Evolutionary conservation across 92 coral and sea anemone genomes (phyloP).

Genomic region (Pocillopora meandrina): DNA sequence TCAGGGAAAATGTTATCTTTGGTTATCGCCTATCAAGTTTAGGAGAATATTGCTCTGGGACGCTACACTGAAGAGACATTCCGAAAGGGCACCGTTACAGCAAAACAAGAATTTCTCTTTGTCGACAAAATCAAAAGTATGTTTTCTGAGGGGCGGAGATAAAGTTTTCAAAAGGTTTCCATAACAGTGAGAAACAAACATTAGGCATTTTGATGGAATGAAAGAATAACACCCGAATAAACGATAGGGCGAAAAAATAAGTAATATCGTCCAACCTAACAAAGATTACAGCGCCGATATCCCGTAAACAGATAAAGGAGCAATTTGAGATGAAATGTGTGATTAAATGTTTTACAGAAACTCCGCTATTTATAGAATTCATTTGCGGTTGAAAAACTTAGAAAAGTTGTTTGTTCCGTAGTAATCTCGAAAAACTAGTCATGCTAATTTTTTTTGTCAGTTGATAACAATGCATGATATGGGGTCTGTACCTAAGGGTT

Average conservation of each 20-base stretch:
- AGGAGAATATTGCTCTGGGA: slow-evolving; percentile 14
- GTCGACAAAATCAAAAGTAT: slow-evolving; percentile 15
- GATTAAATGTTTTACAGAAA: background rate
- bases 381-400: slow-evolving; percentile 10
- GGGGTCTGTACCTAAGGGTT: background rate
- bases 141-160: slow-evolving; percentile 36
- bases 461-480: background rate
- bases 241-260: background rate
- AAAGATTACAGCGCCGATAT: background rate
- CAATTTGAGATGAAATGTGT: slow-evolving; percentile 25
- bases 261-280: background rate
- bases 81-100: background rate
- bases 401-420: slow-evolving; percentile 31
- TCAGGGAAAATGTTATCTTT: slow-evolving; percentile 4
- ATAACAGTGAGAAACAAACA: slow-evolving; percentile 35
- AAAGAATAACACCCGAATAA: background rate
- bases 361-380: slow-evolving; percentile 10
- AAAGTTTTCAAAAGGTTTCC: slow-evolving; percentile 39
- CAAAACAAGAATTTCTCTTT: background rate
- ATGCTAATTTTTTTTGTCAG: slow-evolving; percentile 36
- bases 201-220: slow-evolving; percentile 32
- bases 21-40: slow-evolving; percentile 6
- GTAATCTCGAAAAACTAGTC: slow-evolving; percentile 55
- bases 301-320: slow-evolving; percentile 14
- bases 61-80: background rate